Conservation (phyloP, 2,888 invertebrate species). For the Monopis laevigella region DNA sequence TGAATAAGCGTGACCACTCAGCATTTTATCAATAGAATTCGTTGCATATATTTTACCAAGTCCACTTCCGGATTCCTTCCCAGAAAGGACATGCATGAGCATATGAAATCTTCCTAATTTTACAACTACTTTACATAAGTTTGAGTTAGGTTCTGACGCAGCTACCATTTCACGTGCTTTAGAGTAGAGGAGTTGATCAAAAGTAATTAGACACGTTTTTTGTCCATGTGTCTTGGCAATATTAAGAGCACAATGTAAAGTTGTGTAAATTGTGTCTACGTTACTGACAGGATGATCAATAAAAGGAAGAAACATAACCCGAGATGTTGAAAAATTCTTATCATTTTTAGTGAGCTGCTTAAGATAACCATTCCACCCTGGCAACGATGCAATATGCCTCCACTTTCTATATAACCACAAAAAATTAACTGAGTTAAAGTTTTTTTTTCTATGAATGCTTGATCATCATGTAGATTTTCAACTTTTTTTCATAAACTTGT, state of each 20-base stretch:
- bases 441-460: constrained; percentile 20
- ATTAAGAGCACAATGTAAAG: constrained; percentile 20
- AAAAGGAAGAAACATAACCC: constrained; percentile 19
- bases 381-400: constrained; percentile 23
- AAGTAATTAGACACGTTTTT: too few species aligned
- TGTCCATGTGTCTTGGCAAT: constrained; percentile 17
- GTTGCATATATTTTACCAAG: constrained; percentile 22
- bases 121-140: constrained; percentile 23
- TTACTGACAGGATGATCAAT: constrained; percentile 22
- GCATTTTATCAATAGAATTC: constrained; percentile 29
- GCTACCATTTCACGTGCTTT: constrained; percentile 23
- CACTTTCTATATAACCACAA: constrained; percentile 28
- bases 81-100: constrained; percentile 28
- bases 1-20: constrained; percentile 28
- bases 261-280: constrained; percentile 22
- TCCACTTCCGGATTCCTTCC: constrained; percentile 28
- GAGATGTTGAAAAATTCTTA: constrained; percentile 20
- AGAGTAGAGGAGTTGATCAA: constrained; percentile 21
- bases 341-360: constrained; percentile 25
- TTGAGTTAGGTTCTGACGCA: constrained; percentile 17
- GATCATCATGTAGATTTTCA: constrained; percentile 24
- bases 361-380: constrained; percentile 33
- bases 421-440: constrained; percentile 19
- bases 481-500: constrained; percentile 23
- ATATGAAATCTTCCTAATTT: constrained; percentile 34